A percentile compares a stretch with the other conserved stretches of the same genome.
phyloP scores from a whole-genome alignment of 2,113 vertebrate species.

The Regulus satrapa region DNA sequence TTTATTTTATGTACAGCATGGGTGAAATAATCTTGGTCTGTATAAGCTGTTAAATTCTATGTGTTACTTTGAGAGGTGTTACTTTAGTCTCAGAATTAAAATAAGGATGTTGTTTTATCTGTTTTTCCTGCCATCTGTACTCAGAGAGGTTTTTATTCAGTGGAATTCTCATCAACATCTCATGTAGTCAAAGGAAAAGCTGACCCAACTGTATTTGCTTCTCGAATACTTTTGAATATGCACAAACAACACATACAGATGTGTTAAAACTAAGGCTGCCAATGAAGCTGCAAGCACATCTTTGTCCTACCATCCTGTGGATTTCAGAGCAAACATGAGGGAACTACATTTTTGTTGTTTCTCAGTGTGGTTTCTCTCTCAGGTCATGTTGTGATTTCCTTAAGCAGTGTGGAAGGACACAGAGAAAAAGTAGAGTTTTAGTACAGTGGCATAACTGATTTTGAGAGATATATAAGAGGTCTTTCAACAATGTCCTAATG shows the following conservation, averaged over 20 bases:
- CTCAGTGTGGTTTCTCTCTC: background rate
- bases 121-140: background rate
- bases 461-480: background rate
- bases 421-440: background rate
- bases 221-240: background rate
- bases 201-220: background rate
- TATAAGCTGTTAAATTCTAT: background rate
- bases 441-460: background rate
- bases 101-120: background rate
- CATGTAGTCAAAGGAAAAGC: background rate
- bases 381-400: background rate
- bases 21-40: background rate
- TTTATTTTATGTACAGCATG: fast-evolving
- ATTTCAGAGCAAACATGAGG: background rate
- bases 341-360: fast-evolving
- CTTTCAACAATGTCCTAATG: background rate
- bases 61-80: background rate
- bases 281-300: background rate
- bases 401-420: background rate
- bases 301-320: background rate
- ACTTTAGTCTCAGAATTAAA: background rate
- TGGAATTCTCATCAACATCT: background rate
- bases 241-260: background rate
- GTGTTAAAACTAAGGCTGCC: background rate
- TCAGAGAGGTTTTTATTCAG: background rate